Conservation (phyloP, 35 echinoderm and acorn worm genomes). For the Ptychodera flava region DNA sequence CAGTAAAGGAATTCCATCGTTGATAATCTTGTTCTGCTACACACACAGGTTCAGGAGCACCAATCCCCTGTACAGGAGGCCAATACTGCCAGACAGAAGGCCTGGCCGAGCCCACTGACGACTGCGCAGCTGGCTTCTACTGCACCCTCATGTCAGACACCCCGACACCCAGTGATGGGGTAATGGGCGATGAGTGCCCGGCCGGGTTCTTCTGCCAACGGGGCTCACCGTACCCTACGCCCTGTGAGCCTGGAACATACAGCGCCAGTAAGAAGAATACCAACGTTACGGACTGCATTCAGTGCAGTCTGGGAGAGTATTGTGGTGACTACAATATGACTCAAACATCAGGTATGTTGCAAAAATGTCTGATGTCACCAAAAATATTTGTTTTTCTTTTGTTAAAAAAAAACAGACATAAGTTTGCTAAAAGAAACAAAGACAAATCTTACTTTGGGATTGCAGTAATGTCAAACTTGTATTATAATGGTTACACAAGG, state of each 20-base stretch:
- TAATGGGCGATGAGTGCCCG: conserved; percentile 74
- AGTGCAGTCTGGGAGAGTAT: conserved; percentile 72
- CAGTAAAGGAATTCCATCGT: too few species aligned
- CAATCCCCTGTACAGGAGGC: conserved; percentile 71
- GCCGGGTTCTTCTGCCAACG: conserved; percentile 81
- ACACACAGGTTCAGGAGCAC: conserved; percentile 68
- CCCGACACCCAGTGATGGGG: conserved; percentile 64
- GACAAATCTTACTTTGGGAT: too few species aligned
- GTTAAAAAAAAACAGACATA: too few species aligned
- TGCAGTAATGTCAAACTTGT: too few species aligned
- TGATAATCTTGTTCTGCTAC: too few species aligned
- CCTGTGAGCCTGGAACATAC: conserved; percentile 80
- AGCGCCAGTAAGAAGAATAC: conserved; percentile 57
- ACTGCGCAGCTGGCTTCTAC: conserved; percentile 76
- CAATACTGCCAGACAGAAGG: conserved; percentile 77
- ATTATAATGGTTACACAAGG: too few species aligned
- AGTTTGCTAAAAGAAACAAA: too few species aligned
- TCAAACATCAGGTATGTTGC: conserved; percentile 55
- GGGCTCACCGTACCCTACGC: conserved; percentile 55
- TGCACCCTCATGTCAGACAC: conserved; percentile 67
- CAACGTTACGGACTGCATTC: conserved; percentile 69
- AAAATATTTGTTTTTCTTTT: too few species aligned
- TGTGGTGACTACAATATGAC: conserved; percentile 94
- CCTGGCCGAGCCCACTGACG: conserved; percentile 48
- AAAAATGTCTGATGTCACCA: too few species aligned